Evolutionary conservation across 2,888 invertebrate genomes (phyloP).

Genomic region (Dysmachus trigonus): DNA sequence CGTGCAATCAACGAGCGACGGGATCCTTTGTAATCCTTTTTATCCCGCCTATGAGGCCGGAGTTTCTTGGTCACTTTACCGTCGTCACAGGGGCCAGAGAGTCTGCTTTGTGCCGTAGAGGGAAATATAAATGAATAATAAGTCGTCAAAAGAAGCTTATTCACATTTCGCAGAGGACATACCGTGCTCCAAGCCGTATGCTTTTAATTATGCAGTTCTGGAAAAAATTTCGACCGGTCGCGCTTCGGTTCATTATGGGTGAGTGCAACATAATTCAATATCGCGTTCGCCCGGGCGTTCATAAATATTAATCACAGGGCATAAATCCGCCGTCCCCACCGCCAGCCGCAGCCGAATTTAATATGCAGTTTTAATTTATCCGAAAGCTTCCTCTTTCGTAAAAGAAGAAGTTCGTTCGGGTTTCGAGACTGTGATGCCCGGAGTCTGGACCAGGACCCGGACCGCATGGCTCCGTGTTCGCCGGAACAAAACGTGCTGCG

Average conservation of each 20-base stretch:
- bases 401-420: neutral
- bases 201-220: neutral
- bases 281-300: neutral
- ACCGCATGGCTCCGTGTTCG: too few relatives aligned
- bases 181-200: neutral
- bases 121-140: neutral
- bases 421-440: neutral
- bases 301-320: slow-evolving; percentile 50
- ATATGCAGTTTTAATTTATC: slow-evolving; percentile 38
- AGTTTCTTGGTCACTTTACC: neutral
- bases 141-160: neutral
- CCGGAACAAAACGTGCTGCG: neutral
- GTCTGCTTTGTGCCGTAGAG: neutral
- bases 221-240: neutral
- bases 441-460: neutral
- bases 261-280: slow-evolving; percentile 33
- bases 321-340: neutral
- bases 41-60: neutral
- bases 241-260: neutral
- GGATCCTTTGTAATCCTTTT: neutral
- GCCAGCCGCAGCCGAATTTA: slow-evolving; percentile 21
- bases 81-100: neutral
- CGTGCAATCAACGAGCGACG: neutral
- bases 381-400: neutral
- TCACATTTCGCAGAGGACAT: neutral